phyloP scores from a whole-genome alignment of 2,797 vertebrate species.

The Hybognathus amarus region DNA sequence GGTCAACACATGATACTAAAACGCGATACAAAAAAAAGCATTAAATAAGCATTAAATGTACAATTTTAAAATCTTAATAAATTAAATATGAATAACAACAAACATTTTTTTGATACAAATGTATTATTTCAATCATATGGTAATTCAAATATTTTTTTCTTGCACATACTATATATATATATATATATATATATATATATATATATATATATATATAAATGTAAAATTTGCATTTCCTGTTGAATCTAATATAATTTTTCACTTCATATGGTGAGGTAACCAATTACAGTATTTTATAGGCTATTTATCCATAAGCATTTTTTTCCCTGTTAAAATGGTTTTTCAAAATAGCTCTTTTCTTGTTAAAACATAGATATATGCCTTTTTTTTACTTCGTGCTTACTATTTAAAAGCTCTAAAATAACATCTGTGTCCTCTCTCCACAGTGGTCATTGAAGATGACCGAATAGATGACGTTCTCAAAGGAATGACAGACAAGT shows the following conservation, averaged over 20 bases:
- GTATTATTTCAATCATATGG: too few species aligned
- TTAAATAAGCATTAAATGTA: too few species aligned
- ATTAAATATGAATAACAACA: too few species aligned
- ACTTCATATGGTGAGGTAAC: not conserved
- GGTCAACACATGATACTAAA: not conserved
- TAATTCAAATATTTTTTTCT: too few species aligned
- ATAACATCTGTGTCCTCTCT: constrained; percentile 49
- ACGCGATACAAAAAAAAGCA: not conserved
- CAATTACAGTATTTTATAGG: not conserved
- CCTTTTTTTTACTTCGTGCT: not conserved
- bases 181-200: too few species aligned
- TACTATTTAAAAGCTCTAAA: not conserved
- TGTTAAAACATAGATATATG: not conserved
- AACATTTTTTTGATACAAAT: too few species aligned
- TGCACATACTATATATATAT: too few species aligned
- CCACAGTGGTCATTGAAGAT: constrained; percentile 97
- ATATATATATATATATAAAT: too few species aligned
- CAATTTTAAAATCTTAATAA: too few species aligned
- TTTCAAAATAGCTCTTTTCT: not conserved
- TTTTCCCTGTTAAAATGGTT: too few species aligned
- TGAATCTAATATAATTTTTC: too few species aligned
- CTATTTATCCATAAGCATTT: not conserved
- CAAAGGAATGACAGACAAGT: constrained; percentile 98
- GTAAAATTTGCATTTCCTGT: too few species aligned
- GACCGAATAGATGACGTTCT: constrained; percentile 99